Evolutionary conservation across 2,113 vertebrate genomes (phyloP).

Genomic region (Solea senegalensis): DNA sequence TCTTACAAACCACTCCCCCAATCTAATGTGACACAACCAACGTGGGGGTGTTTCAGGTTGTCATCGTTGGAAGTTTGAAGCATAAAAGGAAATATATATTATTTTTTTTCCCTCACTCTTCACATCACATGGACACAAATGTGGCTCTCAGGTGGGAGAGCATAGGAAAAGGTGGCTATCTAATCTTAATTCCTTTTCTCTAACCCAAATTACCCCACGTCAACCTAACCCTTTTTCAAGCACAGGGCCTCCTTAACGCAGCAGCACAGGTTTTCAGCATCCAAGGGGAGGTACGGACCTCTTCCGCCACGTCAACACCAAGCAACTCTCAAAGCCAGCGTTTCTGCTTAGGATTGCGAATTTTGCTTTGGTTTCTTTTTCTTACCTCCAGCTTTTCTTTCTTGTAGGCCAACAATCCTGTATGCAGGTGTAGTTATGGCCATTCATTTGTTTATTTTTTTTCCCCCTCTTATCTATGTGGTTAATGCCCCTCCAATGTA

Average conservation of each 20-base stretch:
- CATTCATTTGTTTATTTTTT: slow-evolving; percentile 31
- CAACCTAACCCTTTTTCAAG: slow-evolving; percentile 85
- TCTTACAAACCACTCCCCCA: slow-evolving; percentile 61
- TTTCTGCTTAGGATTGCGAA: slow-evolving; percentile 69
- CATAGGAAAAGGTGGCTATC: slow-evolving; percentile 77
- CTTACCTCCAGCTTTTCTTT: slow-evolving; percentile 64
- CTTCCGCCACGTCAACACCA: slow-evolving; percentile 74
- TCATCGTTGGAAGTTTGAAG: slow-evolving; percentile 78
- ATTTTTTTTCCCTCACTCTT: slow-evolving; percentile 54
- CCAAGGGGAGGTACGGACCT: slow-evolving; percentile 81
- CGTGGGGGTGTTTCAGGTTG: slow-evolving; percentile 78
- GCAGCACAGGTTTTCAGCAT: slow-evolving; percentile 83
- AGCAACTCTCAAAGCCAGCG: slow-evolving; percentile 74
- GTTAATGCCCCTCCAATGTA: slow-evolving; percentile 51
- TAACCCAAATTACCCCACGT: slow-evolving; percentile 86
- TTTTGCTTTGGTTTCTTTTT: slow-evolving; percentile 66
- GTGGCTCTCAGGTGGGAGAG: slow-evolving; percentile 72
- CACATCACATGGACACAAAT: slow-evolving; percentile 64
- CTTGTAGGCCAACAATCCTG: slow-evolving; percentile 77
- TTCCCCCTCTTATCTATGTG: slow-evolving; percentile 29
- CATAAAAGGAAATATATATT: slow-evolving; percentile 51
- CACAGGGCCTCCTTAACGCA: slow-evolving; percentile 83
- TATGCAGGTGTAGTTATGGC: slow-evolving; percentile 75
- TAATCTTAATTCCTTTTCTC: slow-evolving; percentile 85
- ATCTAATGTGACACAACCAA: slow-evolving; percentile 62